Evolutionary conservation across 2,797 vertebrate genomes (phyloP).

Genomic region (Falco berigora): DNA sequence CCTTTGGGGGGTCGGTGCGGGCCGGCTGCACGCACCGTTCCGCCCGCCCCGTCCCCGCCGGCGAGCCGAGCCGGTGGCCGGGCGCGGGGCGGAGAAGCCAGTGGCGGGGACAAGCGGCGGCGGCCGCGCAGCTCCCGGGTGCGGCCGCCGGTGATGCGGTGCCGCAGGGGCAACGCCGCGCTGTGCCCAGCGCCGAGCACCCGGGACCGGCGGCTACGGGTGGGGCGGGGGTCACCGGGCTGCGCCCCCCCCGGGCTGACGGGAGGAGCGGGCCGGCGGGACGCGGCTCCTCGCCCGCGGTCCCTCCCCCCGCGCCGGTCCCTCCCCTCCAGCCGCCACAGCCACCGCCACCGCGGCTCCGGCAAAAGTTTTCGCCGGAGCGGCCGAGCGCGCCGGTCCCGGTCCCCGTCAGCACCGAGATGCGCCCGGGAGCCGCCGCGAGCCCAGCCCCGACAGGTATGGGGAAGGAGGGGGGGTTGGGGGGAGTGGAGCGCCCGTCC

Average conservation of each 20-base stretch:
- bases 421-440: neutral
- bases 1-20: neutral
- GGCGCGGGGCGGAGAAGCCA: neutral
- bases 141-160: neutral
- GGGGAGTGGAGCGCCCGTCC: neutral
- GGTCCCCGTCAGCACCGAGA: neutral
- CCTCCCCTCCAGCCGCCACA: neutral
- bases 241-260: neutral
- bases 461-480: neutral
- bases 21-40: neutral
- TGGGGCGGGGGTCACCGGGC: neutral
- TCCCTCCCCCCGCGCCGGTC: neutral
- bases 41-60: neutral
- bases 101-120: neutral
- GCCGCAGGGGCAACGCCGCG: too few relatives aligned
- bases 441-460: neutral
- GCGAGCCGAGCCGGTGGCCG: neutral
- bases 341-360: neutral
- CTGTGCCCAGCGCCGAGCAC: neutral
- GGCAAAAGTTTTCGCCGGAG: conserved; percentile 37
- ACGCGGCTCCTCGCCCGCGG: neutral
- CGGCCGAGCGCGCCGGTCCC: neutral
- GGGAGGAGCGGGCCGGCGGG: neutral
- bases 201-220: neutral
- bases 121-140: neutral